Percentiles rank a stretch among this genome's conserved stretches.
These are phyloP conservation scores for Apodemia duryi DNA, from an alignment of 2,888 invertebrate genomes.

Conservation along the genomic window DNA sequence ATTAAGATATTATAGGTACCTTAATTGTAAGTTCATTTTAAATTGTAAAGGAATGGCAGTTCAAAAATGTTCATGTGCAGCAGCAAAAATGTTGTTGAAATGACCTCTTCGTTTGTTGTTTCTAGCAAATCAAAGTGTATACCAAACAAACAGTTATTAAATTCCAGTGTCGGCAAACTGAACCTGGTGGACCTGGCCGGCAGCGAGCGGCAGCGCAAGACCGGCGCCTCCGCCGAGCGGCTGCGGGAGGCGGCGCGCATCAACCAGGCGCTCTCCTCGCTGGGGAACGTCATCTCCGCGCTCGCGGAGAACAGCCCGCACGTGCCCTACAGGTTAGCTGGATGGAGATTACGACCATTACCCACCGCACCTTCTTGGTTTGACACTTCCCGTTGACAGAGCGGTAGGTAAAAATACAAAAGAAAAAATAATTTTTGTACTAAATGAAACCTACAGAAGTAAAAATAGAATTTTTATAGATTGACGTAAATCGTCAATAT, in stretches of 20 bases:
- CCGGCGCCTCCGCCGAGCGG: slow-evolving; percentile 95
- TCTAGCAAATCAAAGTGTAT: too few relatives aligned
- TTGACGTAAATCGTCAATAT: too few relatives aligned
- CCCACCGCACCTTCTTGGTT: not conserved
- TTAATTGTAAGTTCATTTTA: too few relatives aligned
- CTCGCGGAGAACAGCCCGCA: slow-evolving; percentile 96
- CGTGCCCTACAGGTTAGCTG: slow-evolving; percentile 88
- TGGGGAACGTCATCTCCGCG: slow-evolving; percentile 99
- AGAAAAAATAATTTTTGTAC: too few relatives aligned
- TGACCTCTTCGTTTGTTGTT: too few relatives aligned
- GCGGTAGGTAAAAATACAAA: not conserved
- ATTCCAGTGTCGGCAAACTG: slow-evolving; percentile 90
- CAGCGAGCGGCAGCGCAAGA: slow-evolving; percentile 97
- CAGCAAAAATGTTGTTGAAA: too few relatives aligned
- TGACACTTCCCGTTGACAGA: not conserved
- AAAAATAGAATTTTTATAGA: too few relatives aligned
- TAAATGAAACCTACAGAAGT: too few relatives aligned
- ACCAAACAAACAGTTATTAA: too few relatives aligned
- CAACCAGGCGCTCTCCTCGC: slow-evolving; percentile 96
- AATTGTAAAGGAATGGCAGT: too few relatives aligned
- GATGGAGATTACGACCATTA: not conserved
- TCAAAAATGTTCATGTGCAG: too few relatives aligned
- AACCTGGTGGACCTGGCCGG: slow-evolving; percentile 99
- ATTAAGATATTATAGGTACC: too few relatives aligned
- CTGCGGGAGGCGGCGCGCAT: slow-evolving; percentile 98